Evolutionary conservation across 2,797 vertebrate genomes (phyloP), one percentile per base, ranked within the genome.

Genomic region (Darevskia mixta): DNA sequence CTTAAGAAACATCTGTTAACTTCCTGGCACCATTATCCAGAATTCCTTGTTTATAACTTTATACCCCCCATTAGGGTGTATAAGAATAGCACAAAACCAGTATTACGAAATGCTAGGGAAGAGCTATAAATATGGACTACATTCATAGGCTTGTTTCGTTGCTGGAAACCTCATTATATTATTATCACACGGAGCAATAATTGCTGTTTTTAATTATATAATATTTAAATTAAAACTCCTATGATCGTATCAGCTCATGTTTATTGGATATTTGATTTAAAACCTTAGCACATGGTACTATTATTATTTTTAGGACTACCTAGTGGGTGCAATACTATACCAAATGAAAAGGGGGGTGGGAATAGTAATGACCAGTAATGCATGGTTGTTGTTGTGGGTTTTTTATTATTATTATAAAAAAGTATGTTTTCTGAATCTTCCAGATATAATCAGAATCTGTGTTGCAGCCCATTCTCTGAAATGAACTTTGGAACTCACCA

Each of bases 61-160:
- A 90, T 95, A 94, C 55, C 93, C 93, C 88, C 75, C 29, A 0
- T 61, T 71, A 41, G 71, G 89, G 64, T 72, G 49, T 90, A 84
- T 75, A 91, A 93, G 82, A 87, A 89, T 45, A 91, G 83, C 92
- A 92, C 91, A 94, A 79, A 87, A 82, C 38, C 92, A 89, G 86
- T 9, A 82, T 92, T 95, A 91, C 90, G 94, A 94, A 94, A 92
- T 86, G 88, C 45, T 80, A 88, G 6, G 41, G 82, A 94, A 86
- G 89, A 75, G 82, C 87, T 93, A 93, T 87, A 94, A 94, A 94
- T 90, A 95, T 69, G 49, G 92, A 93, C 89, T 79, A 5, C 1
- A 73, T 91, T 93, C 86, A 90, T 87, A 0, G 88, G 75, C 93
- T 66, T n/a, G 95, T 75, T 45, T 95, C 95, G 83, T 89, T 71